Conservation (phyloP, 92 coral and sea anemone genomes). For the Phenganax stokvisi region DNA sequence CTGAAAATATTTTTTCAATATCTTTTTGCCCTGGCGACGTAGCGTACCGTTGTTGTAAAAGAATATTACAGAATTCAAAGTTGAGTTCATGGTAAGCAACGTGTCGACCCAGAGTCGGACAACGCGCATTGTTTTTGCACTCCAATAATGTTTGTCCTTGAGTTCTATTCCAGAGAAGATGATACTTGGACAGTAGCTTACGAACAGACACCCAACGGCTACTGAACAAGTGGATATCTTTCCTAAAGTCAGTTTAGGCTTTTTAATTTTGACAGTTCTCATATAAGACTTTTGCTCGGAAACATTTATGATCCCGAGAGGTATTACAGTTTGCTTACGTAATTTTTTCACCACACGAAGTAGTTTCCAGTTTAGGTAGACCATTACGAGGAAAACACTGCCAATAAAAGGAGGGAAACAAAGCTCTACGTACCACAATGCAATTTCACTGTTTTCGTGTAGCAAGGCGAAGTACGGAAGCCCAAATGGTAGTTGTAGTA, state of each 20-base stretch:
- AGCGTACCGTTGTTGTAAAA: background rate
- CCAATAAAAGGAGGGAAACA: background rate
- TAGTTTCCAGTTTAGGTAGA: background rate
- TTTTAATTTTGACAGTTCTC: background rate
- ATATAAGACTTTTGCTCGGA: background rate
- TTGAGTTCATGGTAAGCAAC: conserved; percentile 1
- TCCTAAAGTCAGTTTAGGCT: background rate
- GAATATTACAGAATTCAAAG: conserved; percentile 2
- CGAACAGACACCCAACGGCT: background rate
- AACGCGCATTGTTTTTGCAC: background rate
- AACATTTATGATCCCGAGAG: background rate
- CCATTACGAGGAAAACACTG: background rate
- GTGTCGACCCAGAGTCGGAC: conserved; percentile 2
- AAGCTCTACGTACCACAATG: background rate
- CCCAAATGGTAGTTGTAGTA: conserved; percentile 7
- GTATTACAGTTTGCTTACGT: background rate
- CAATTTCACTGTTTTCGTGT: background rate
- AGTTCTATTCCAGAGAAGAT: background rate
- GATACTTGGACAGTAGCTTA: background rate
- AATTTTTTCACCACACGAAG: background rate
- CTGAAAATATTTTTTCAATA: background rate
- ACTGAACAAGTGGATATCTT: background rate
- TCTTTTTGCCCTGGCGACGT: background rate
- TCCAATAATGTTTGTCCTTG: background rate
- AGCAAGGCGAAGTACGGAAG: background rate